Evolutionary conservation across 2,888 invertebrate species (phyloP), one percentile per base, ranked within the genome.

Genomic region (Dryococelus australis): DNA sequence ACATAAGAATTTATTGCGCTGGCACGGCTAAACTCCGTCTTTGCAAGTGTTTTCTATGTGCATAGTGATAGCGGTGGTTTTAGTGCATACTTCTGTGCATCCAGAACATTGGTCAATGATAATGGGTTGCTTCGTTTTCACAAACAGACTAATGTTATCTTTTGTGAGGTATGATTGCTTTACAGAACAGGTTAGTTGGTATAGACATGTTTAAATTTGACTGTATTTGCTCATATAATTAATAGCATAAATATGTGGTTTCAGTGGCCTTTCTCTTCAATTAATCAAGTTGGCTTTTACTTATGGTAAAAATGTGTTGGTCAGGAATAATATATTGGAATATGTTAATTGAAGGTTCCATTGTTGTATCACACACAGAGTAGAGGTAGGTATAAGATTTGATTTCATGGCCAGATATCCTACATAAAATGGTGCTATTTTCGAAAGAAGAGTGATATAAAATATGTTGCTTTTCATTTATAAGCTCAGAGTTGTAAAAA

Each of bases 41-140:
- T 65, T 20, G 65, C 65, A 65, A 65, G 28, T 83, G 83, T 83
- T 83, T 20, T 83, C 35, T 9, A 43, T 83, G 83, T 83, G 83
- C 35, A 35, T 83, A 83, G 83, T 24, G 83, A 43, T 83, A 83
- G 83, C 35, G 43, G 83, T 83, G 83, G n/a, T 83, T 28, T 27
- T 83, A 65, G 83, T 83, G 83, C 80, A 80, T 28, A 80, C 51
- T 80, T 26, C n/a, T 24, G 13, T 80, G 80, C 83, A 43, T 83
- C 83, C 35, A 83, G 83, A 28, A 83, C 35, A 10, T 80, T 83
- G 28, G 35, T 35, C 28, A 35, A 10, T 65, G 24, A 65, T n/a
- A 8, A 24, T 65, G 65, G 65, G 65, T n/a, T 65, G 24, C 20
- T n/a, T 65, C 16, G 65, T 65, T 65, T 65, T 65, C 65, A 9